Evolutionary conservation across 2,113 vertebrate species (phyloP).

Genomic region (Illadopsis cleaveri): DNA sequence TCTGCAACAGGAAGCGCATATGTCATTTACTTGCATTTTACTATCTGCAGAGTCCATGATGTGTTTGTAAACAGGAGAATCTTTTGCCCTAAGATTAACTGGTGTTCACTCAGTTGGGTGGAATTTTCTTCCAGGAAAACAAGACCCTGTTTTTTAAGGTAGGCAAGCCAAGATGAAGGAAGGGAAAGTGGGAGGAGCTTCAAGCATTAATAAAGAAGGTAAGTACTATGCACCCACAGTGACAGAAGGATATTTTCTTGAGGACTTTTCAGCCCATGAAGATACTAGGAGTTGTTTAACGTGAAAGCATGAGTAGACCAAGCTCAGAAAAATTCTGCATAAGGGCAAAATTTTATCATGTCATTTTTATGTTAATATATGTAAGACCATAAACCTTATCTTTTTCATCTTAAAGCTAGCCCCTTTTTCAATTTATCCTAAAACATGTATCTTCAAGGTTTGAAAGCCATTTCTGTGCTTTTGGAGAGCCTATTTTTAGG

Average conservation of each 20-base stretch:
- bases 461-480: background rate
- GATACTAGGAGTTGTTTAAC: background rate
- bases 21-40: background rate
- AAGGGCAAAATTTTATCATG: background rate
- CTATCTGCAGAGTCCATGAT: background rate
- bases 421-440: background rate
- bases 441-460: background rate
- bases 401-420: background rate
- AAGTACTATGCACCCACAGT: accelerated
- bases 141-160: background rate
- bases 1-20: background rate
- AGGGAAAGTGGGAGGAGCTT: background rate
- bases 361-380: background rate
- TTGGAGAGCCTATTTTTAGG: background rate
- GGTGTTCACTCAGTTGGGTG: background rate
- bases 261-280: background rate
- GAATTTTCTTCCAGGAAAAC: background rate
- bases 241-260: background rate
- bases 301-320: background rate
- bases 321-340: background rate
- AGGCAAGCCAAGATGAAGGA: background rate
- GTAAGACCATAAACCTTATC: background rate
- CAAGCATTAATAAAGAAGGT: background rate
- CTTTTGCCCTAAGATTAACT: background rate
- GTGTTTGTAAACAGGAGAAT: background rate